These are phyloP conservation scores for Spermophilus dauricus DNA, from an alignment of 2,113 vertebrate species.

Conservation along the genomic window DNA sequence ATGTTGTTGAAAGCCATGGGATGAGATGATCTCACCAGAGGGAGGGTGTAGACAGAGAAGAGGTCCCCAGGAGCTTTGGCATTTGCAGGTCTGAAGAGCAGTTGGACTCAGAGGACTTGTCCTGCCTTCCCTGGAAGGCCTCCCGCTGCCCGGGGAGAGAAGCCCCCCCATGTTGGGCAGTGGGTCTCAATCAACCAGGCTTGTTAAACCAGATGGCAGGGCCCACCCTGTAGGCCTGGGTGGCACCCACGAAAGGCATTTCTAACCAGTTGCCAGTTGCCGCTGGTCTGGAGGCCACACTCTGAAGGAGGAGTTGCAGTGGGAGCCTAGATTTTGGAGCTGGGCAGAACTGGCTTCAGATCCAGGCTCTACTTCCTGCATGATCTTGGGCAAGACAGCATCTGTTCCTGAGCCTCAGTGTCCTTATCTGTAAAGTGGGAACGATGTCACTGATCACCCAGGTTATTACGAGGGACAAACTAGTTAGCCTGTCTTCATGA, in stretches of 20 bases:
- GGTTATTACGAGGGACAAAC: neutral
- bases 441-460: neutral
- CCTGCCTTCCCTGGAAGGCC: neutral
- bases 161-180: neutral
- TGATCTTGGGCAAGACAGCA: neutral
- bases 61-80: neutral
- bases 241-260: neutral
- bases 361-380: neutral
- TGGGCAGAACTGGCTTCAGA: neutral
- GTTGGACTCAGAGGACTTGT: neutral
- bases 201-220: neutral
- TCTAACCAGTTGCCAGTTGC: neutral
- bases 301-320: neutral
- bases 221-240: neutral
- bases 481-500: neutral
- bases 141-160: neutral
- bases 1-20: neutral
- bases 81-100: neutral
- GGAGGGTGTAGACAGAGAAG: neutral
- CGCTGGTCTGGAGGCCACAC: neutral
- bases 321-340: neutral
- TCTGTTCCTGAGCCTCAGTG: neutral
- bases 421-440: neutral
- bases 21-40: constrained; percentile 55
- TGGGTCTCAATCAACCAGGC: neutral